Conservation (phyloP, 1,140 invertebrate genomes). For the Drosophila rhopaloa region DNA sequence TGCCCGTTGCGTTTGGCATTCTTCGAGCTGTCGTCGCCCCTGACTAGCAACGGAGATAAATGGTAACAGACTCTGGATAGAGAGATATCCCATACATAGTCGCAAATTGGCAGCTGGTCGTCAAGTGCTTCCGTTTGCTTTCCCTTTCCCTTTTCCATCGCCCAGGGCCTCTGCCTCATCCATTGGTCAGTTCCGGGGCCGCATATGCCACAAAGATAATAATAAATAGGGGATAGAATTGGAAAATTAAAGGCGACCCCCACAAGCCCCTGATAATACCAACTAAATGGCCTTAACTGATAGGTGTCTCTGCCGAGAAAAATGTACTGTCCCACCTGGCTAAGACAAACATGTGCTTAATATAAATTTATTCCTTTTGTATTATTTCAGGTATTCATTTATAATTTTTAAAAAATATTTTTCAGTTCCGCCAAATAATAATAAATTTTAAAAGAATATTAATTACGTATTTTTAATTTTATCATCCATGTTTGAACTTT, state of each 20-base stretch:
- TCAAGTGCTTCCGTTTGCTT: constrained; percentile 78
- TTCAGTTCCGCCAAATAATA: no score
- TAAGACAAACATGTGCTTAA: not conserved
- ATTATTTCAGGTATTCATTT: no score
- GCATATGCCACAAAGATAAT: constrained; percentile 62
- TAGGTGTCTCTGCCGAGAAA: constrained; percentile 8
- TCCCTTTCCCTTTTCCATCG: constrained; percentile 20
- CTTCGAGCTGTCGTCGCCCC: constrained; percentile 78
- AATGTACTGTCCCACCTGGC: not conserved
- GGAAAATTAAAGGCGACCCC: constrained; percentile 26
- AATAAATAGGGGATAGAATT: constrained; percentile 33
- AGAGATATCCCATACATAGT: constrained; percentile 36
- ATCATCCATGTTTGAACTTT: no score
- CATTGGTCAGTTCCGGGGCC: constrained; percentile 69
- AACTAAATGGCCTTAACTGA: constrained; percentile 70
- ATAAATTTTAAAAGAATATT: no score
- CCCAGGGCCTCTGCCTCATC: not conserved
- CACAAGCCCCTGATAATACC: constrained; percentile 26
- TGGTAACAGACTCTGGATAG: constrained; percentile 51
- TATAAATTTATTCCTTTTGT: no score
- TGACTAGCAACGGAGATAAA: constrained; percentile 66
- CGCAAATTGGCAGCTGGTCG: constrained; percentile 79
- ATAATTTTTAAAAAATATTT: no score
- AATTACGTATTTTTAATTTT: no score
- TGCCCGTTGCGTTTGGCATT: constrained; percentile 77